Evolutionary conservation across 2,888 invertebrate species (phyloP).

Genomic region (Clistopyga incitator): DNA sequence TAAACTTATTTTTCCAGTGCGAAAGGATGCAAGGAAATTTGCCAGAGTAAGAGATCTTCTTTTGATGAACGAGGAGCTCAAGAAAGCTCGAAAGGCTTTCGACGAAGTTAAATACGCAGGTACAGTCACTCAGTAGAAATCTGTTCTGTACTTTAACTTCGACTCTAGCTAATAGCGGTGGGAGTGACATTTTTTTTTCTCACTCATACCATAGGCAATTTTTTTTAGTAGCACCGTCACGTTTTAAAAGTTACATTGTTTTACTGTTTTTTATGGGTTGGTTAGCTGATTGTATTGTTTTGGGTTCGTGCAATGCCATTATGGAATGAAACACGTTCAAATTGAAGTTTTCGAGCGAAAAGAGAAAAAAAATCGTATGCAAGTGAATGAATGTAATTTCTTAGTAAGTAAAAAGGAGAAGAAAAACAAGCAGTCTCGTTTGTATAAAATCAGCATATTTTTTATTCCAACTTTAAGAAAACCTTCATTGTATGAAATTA

Average conservation of each 20-base stretch:
- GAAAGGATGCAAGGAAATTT: slow-evolving; percentile 98
- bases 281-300: slow-evolving; percentile 25
- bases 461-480: slow-evolving; percentile 1
- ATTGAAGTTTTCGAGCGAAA: background rate
- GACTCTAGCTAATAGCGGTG: slow-evolving; percentile 44
- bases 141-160: slow-evolving; percentile 55
- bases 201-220: slow-evolving; percentile 24
- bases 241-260: slow-evolving; percentile 23
- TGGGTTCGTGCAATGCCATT: slow-evolving; percentile 48
- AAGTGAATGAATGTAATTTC: background rate
- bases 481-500: background rate
- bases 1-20: slow-evolving; percentile 87
- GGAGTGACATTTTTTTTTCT: slow-evolving; percentile 52
- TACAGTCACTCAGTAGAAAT: slow-evolving; percentile 84
- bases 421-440: background rate
- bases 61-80: slow-evolving; percentile 99
- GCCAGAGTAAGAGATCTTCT: slow-evolving; percentile 98
- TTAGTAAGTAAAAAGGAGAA: background rate
- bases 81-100: slow-evolving; percentile 99
- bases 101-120: slow-evolving; percentile 99
- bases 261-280: slow-evolving; percentile 38
- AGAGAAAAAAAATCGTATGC: slow-evolving; percentile 4
- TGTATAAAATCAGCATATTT: slow-evolving; percentile 29
- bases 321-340: slow-evolving; percentile 1
- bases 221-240: slow-evolving; percentile 19